phyloP scores from a whole-genome alignment of 2,113 vertebrate species.

The Condylura cristata region DNA sequence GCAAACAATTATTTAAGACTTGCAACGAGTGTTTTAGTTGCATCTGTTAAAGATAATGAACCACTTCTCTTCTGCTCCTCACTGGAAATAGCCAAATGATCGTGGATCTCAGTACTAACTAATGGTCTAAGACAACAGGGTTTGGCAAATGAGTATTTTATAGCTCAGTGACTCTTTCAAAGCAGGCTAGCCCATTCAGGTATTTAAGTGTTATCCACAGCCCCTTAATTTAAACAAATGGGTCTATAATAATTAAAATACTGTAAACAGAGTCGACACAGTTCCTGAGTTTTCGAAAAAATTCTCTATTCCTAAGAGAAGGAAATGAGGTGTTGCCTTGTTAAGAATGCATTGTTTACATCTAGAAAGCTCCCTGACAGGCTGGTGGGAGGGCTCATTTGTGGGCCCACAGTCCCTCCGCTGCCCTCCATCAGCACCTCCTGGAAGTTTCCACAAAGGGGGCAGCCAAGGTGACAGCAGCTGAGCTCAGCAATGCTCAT shows the following conservation, averaged over 20 bases:
- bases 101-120: slow-evolving; percentile 60
- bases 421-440: neutral
- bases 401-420: neutral
- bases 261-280: slow-evolving; percentile 63
- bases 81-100: slow-evolving; percentile 62
- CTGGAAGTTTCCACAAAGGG: neutral
- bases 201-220: slow-evolving; percentile 70
- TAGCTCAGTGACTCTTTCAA: slow-evolving; percentile 74
- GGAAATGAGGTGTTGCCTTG: slow-evolving; percentile 77
- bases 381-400: neutral
- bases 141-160: slow-evolving; percentile 75
- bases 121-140: slow-evolving; percentile 69
- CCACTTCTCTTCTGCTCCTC: slow-evolving; percentile 41
- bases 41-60: slow-evolving; percentile 60
- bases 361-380: slow-evolving; percentile 12
- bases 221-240: slow-evolving; percentile 71
- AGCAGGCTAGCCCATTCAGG: slow-evolving; percentile 64
- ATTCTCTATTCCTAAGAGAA: slow-evolving; percentile 17
- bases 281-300: slow-evolving; percentile 55
- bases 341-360: slow-evolving; percentile 53
- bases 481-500: neutral
- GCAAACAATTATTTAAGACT: slow-evolving; percentile 20
- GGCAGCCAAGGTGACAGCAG: neutral
- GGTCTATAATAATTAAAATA: slow-evolving; percentile 80
- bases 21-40: slow-evolving; percentile 46